Conservation (phyloP, 2,797 vertebrate genomes). For the Ctenochaetus hawaiiensis region DNA sequence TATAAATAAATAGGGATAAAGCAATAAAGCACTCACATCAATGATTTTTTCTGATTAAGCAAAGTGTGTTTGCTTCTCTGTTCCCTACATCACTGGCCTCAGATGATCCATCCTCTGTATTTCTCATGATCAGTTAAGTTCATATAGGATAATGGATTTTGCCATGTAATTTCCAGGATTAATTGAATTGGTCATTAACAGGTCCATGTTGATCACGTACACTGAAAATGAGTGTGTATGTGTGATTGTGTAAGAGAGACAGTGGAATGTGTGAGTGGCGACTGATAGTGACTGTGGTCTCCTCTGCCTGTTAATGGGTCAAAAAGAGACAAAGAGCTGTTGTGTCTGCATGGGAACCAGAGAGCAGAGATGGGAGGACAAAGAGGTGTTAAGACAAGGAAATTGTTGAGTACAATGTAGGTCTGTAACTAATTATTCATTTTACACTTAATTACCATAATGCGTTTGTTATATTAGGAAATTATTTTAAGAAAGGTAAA, state of each 20-base stretch:
- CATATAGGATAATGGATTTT: conserved; percentile 4
- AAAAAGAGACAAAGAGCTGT: conserved; percentile 76
- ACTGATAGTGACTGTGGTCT: conserved; percentile 60
- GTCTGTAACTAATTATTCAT: background rate
- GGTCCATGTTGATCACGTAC: background rate
- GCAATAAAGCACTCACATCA: conserved; percentile 49
- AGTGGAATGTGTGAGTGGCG: conserved; percentile 56
- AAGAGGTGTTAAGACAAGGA: conserved; percentile 55
- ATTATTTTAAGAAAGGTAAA: background rate
- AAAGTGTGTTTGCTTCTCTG: conserved; percentile 40
- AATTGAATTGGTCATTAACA: conserved; percentile 45
- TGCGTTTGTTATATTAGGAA: no score
- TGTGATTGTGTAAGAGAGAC: conserved; percentile 21
- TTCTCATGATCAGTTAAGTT: background rate
- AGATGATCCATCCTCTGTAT: background rate
- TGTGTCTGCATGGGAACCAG: conserved; percentile 74
- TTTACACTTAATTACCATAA: background rate
- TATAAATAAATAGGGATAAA: conserved; percentile 36
- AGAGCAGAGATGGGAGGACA: conserved; percentile 44
- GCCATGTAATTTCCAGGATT: conserved; percentile 23
- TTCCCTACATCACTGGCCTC: background rate
- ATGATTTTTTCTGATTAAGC: conserved; percentile 56
- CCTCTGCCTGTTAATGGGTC: conserved; percentile 65
- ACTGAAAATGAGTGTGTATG: conserved; percentile 11
- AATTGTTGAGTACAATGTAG: background rate